Evolutionary conservation across 2,888 invertebrate species (phyloP), one percentile per base, ranked within the genome.

Genomic region (Lepidonotus clava): DNA sequence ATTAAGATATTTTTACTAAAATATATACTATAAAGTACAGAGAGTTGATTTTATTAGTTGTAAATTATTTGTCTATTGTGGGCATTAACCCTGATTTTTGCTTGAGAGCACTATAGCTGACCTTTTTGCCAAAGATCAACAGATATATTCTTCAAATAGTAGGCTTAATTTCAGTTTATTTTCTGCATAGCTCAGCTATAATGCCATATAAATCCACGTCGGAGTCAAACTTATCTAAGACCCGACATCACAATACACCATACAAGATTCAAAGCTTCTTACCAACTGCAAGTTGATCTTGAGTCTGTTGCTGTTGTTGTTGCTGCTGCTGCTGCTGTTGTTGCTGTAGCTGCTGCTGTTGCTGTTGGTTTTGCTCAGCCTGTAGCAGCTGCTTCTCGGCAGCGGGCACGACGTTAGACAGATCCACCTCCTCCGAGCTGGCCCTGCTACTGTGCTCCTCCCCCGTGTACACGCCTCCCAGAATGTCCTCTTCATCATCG

Each of bases 311-410:
- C 46, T 80, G 66, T 41, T 83, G 61, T 46, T 38, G 40, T 56
- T 38, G n/a, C 38, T 71, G 34, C 53, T 53, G 61, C 38, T 67
- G 18, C 36, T 36, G n/a, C 77, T 46, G 87, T 71, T 41, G 80
- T 32, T 66, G 91, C 67, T 91, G 91, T 21, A 90, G 87, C 56
- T 89, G 87, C 80, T 90, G n/a, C n/a, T 66, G 66, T n/a, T 8
- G 14, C 11, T 8, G 11, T 24, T 24, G n/a, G 6, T 28, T 24
- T 46, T 24, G 24, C 36, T 84, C 84, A 24, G 51, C 28, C 56
- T 46, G 51, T 32, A 38, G 24, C 71, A 46, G 34, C 84, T 83
- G 83, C 71, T 61, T 71, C 76, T 46, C 86, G 18, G 32, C 46
- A 5, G 80, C 66, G 2, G 88, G 87, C 61, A 89, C 46, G 24